These are phyloP conservation scores for Erythrolamprus reginae DNA, from an alignment of 2,113 vertebrate genomes.

Conservation along the genomic window DNA sequence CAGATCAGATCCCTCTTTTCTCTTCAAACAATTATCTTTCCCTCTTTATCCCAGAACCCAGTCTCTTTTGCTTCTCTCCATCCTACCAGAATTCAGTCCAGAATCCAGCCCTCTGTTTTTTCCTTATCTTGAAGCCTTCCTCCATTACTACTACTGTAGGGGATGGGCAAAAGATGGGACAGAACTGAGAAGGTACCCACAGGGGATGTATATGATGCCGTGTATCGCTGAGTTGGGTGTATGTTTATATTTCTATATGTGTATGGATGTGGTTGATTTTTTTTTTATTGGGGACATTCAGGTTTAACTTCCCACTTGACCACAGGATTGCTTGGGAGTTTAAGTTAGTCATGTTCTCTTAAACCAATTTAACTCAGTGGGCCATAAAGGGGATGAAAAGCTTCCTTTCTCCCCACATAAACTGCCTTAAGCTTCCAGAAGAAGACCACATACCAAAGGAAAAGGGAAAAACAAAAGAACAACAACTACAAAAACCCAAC, in stretches of 20 bases:
- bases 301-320: not conserved
- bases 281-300: not conserved
- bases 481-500: too few relatives aligned
- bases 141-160: not conserved
- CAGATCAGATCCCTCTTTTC: not conserved
- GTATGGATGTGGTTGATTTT: not conserved
- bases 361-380: not conserved
- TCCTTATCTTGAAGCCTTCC: not conserved
- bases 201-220: not conserved
- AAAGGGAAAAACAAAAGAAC: not conserved
- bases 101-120: not conserved
- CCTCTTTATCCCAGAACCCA: not conserved
- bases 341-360: not conserved
- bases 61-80: not conserved
- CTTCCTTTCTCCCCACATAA: not conserved
- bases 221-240: not conserved
- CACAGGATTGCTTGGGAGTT: too few relatives aligned
- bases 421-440: not conserved
- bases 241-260: not conserved
- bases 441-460: not conserved
- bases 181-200: not conserved
- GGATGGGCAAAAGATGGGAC: not conserved
- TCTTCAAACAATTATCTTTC: not conserved
- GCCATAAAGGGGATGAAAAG: not conserved
- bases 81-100: not conserved